Percentiles rank a stretch among this genome's conserved stretches.
These are phyloP conservation scores for Yponomeuta evonymella DNA, from an alignment of 2,888 invertebrate genomes.

Conservation along the genomic window DNA sequence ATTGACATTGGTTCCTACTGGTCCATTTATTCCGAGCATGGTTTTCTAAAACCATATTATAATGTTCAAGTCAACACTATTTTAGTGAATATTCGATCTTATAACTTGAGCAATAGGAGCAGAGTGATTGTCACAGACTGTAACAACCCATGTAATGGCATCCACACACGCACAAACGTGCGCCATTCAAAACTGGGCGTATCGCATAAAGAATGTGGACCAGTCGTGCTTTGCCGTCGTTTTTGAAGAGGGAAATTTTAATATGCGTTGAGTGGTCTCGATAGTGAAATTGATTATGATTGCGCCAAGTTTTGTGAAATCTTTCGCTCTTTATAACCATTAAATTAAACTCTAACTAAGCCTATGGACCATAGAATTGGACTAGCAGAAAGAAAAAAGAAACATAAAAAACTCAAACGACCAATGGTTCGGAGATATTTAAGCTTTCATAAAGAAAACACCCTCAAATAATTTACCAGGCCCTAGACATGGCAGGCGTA, in stretches of 20 bases:
- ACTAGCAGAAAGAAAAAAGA: no score
- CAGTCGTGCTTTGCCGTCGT: neutral
- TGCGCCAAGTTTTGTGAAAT: neutral
- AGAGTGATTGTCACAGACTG: no score
- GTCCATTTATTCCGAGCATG: neutral
- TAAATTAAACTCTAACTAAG: neutral
- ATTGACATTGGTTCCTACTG: no score
- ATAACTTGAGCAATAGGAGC: no score
- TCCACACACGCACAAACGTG: neutral
- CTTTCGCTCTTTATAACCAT: neutral
- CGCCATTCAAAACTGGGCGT: neutral
- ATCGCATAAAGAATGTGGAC: neutral
- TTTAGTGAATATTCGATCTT: no score
- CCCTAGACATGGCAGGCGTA: no score
- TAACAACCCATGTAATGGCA: neutral
- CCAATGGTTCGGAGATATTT: no score
- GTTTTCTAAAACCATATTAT: neutral
- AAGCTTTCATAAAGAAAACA: no score
- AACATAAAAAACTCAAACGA: no score
- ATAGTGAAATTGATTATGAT: neutral
- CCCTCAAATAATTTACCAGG: no score
- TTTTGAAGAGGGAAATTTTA: neutral
- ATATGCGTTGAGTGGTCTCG: neutral
- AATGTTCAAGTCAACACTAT: no score
- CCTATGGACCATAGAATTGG: no score